Evolutionary conservation across 2,797 vertebrate genomes (phyloP), one percentile per base, ranked within the genome.

Genomic region (Diglossa cyanea): DNA sequence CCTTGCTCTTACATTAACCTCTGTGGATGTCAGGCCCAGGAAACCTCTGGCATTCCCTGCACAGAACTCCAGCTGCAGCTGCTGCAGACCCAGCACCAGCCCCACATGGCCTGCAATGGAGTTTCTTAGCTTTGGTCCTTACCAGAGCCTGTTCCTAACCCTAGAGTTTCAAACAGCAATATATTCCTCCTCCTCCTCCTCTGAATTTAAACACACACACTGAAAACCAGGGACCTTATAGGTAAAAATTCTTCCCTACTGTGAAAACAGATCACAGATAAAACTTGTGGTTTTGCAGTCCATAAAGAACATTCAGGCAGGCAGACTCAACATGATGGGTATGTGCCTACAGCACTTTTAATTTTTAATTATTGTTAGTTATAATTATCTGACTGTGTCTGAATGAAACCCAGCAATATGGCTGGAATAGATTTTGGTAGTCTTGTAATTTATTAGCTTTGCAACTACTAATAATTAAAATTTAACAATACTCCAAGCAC

Each of bases 361-460:
- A 96, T 97, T 97, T 98, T 98, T 98, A 98, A 98, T 98, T 98
- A 98, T 98, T 97, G 95, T 97, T 97, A 97, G 97, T 97, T 97
- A 96, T 98, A 98, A 98, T 98, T 98, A 98, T 97, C 97, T 95
- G 95, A 95, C 97, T 97, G 97, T 2, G 84, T 97, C 96, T 94
- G 96, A 97, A 88, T 92, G 97, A 96, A 96, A 96, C 84, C 70
- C 94, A 93, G 96, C 91, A 94, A 97, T 85, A 92, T 87, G 88
- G 93, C 60, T 97, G 95, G 92, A 97, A 94, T 95, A 82, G 92
- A 94, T 95, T 95, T 95, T 96, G 88, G 90, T 55, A 87, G 93
- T 80, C 95, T 78, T 91, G 93, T 76, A 81, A 95, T 97, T 95
- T 97, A 97, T 97, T 97, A 97, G 95, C 96, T 97, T 97, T 96